These are phyloP conservation scores for Potamarius usumacintae DNA, from an alignment of 2,113 vertebrate genomes.

Conservation along the genomic window DNA sequence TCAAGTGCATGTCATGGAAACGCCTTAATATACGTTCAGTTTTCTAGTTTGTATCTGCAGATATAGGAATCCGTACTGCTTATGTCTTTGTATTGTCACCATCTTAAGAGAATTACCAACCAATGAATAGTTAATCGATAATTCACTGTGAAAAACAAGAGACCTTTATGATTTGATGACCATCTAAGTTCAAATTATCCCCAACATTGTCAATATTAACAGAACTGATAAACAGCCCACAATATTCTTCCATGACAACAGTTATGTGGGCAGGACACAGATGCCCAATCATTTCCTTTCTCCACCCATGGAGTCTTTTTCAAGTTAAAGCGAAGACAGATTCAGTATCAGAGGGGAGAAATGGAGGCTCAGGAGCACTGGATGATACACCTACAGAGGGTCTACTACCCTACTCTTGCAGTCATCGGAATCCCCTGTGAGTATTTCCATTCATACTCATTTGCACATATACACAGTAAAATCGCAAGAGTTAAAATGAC, in stretches of 20 bases:
- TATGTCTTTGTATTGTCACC: not conserved
- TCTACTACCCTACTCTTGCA: constrained; percentile 66
- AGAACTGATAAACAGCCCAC: constrained; percentile 7
- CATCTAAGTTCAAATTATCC: not conserved
- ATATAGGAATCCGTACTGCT: not conserved
- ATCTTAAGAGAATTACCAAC: not conserved
- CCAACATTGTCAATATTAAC: constrained; percentile 22
- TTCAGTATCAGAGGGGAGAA: constrained; percentile 19
- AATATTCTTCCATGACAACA: constrained; percentile 22
- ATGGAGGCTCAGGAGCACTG: constrained; percentile 61
- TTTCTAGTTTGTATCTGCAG: not conserved
- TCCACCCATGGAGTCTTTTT: not conserved
- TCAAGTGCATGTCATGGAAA: not conserved
- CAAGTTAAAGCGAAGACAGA: not conserved
- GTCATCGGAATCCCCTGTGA: constrained; percentile 70
- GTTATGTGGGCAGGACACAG: not conserved
- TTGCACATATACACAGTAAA: no score
- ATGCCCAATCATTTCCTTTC: not conserved
- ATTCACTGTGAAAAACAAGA: not conserved
- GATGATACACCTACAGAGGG: constrained; percentile 67
- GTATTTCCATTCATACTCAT: constrained; percentile 45
- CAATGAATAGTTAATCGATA: not conserved
- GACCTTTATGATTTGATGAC: not conserved
- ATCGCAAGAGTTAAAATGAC: no score
- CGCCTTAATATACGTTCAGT: not conserved